These are phyloP conservation scores for Hippopotamus amphibius DNA, from an alignment of 2,113 vertebrate genomes.

Conservation along the genomic window DNA sequence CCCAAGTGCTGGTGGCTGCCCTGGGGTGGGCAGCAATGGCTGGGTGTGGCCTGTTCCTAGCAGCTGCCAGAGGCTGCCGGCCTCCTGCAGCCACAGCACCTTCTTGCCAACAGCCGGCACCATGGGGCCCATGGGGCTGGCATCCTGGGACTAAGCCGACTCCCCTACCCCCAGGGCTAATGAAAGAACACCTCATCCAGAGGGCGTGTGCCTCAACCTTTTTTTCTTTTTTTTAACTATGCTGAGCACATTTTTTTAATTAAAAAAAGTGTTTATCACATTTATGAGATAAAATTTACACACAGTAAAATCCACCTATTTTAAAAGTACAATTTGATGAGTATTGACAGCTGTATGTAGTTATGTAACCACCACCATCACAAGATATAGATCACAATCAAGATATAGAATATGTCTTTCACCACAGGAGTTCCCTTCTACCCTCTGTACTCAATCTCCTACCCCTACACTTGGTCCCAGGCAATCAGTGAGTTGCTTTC, in stretches of 20 bases:
- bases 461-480: not conserved
- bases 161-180: not conserved
- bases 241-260: not conserved
- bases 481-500: not conserved
- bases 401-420: not conserved
- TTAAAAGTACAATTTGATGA: not conserved
- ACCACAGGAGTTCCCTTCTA: not conserved
- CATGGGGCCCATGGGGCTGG: not conserved
- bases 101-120: rapidly evolving
- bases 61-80: not conserved
- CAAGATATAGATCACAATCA: not conserved
- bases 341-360: not conserved
- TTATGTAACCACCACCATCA: not conserved
- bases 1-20: not conserved
- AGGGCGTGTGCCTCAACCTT: not conserved
- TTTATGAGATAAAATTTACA: not conserved
- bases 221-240: not conserved
- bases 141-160: not conserved
- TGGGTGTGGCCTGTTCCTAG: not conserved
- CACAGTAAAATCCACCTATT: not conserved
- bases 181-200: not conserved
- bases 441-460: not conserved
- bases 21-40: not conserved
- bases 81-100: not conserved
- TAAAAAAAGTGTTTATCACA: not conserved